Evolutionary conservation across 2,888 invertebrate genomes (phyloP).

Genomic region (Pristionchus arcanus): DNA sequence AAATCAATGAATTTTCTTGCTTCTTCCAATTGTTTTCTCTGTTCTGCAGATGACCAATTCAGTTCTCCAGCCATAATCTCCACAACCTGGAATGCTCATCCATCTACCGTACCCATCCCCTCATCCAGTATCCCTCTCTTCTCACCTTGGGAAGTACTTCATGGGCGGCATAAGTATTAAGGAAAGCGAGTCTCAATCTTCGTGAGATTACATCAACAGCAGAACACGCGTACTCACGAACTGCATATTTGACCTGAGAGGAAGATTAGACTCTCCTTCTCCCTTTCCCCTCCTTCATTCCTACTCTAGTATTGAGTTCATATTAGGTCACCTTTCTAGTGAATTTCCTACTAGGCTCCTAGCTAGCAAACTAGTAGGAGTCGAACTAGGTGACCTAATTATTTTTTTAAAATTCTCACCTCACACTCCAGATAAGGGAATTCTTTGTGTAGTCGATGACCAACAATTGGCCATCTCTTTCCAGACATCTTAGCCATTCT

Average conservation of each 20-base stretch:
- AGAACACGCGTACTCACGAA: slow-evolving; percentile 95
- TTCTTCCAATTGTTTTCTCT: slow-evolving; percentile 82
- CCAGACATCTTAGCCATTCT: slow-evolving; percentile 96
- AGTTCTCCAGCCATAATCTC: slow-evolving; percentile 98
- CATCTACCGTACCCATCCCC: background rate
- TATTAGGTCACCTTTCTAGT: too few relatives aligned
- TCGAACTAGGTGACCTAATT: too few relatives aligned
- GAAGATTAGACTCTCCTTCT: background rate
- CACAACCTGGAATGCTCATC: slow-evolving; percentile 83
- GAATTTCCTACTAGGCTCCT: too few relatives aligned
- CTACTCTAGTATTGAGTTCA: too few relatives aligned
- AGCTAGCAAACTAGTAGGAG: too few relatives aligned
- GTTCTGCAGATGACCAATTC: slow-evolving; percentile 89
- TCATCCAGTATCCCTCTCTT: background rate
- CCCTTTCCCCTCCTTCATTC: too few relatives aligned
- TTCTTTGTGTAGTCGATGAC: slow-evolving; percentile 95
- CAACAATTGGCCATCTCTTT: slow-evolving; percentile 97
- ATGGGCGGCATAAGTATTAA: slow-evolving; percentile 91
- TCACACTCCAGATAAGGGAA: slow-evolving; percentile 99
- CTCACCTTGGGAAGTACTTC: slow-evolving; percentile 90
- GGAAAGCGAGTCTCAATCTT: slow-evolving; percentile 93
- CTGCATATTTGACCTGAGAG: slow-evolving; percentile 90
- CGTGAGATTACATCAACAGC: slow-evolving; percentile 97
- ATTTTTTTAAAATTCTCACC: too few relatives aligned
- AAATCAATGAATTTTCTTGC: slow-evolving; percentile 91